Evolutionary conservation across 2,888 invertebrate genomes (phyloP).

Genomic region (Drosophila meridionalis): DNA sequence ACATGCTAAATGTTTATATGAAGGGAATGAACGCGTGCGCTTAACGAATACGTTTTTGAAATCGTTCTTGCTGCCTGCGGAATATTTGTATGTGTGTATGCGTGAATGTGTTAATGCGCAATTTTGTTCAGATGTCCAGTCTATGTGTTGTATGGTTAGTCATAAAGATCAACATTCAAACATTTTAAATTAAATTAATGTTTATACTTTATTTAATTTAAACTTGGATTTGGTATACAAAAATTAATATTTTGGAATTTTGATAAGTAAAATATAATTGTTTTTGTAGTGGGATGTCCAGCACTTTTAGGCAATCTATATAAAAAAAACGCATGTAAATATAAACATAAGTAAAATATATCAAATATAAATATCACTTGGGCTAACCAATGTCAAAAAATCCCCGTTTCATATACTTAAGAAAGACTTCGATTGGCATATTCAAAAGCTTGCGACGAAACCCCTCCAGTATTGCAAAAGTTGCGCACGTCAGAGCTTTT

Average conservation of each 20-base stretch:
- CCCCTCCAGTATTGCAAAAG: conserved; percentile 71
- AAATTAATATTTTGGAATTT: conserved; percentile 45
- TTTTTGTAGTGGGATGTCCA: conserved; percentile 46
- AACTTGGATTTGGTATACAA: conserved; percentile 45
- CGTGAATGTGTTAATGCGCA: too few species aligned
- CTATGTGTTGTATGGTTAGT: too few species aligned
- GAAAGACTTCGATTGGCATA: conserved; percentile 79
- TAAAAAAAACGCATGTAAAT: not conserved
- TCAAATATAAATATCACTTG: not conserved
- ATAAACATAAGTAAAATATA: not conserved
- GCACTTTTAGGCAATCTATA: conserved; percentile 54
- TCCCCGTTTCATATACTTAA: conserved; percentile 76
- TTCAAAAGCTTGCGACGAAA: conserved; percentile 77
- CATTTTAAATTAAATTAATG: not conserved
- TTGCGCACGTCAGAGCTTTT: conserved; percentile 46
- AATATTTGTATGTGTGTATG: too few species aligned
- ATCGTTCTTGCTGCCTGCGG: too few species aligned
- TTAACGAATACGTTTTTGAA: too few species aligned
- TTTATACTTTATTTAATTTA: conserved; percentile 19
- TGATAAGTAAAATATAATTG: conserved; percentile 39
- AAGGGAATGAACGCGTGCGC: too few species aligned
- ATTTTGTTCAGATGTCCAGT: too few species aligned
- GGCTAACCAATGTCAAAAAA: conserved; percentile 79
- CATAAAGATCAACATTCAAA: not conserved
- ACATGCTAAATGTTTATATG: too few species aligned